Conservation (phyloP, 2,113 vertebrate genomes). For the Poeciliopsis prolifica region DNA sequence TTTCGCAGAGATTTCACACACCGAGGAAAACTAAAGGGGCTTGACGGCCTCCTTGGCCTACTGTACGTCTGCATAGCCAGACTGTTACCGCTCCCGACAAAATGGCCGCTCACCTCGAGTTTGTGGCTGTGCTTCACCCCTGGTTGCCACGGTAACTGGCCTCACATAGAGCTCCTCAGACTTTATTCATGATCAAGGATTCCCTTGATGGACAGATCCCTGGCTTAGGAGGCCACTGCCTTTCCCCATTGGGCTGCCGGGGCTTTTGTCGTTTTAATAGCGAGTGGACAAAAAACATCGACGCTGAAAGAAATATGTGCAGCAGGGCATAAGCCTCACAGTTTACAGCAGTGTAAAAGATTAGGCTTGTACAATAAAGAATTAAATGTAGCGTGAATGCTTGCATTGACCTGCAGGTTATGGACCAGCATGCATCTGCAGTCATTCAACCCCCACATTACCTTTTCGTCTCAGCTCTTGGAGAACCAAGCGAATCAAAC, state of each 20-base stretch:
- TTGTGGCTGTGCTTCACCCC: slow-evolving; percentile 54
- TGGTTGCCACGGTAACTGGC: slow-evolving; percentile 68
- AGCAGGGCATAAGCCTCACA: neutral
- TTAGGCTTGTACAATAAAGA: neutral
- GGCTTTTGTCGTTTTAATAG: slow-evolving; percentile 31
- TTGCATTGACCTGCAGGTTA: slow-evolving; percentile 16
- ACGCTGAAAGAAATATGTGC: neutral
- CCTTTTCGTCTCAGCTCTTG: neutral
- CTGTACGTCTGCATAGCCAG: slow-evolving; percentile 33
- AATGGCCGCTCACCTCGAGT: slow-evolving; percentile 62
- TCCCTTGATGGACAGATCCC: slow-evolving; percentile 23
- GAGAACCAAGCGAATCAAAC: neutral
- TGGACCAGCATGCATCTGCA: slow-evolving; percentile 14
- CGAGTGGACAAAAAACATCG: neutral
- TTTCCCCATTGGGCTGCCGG: slow-evolving; percentile 83
- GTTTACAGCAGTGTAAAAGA: neutral
- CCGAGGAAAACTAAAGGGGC: slow-evolving; percentile 19
- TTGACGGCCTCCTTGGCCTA: slow-evolving; percentile 10
- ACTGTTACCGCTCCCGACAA: slow-evolving; percentile 70
- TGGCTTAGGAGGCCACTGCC: slow-evolving; percentile 77
- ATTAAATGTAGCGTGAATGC: neutral
- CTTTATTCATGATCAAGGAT: slow-evolving; percentile 54
- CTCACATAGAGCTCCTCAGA: slow-evolving; percentile 44
- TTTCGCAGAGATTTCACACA: slow-evolving; percentile 6
- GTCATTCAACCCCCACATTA: neutral